Evolutionary conservation across 1,140 invertebrate genomes (phyloP).

Genomic region (Drosophila sp.): DNA sequence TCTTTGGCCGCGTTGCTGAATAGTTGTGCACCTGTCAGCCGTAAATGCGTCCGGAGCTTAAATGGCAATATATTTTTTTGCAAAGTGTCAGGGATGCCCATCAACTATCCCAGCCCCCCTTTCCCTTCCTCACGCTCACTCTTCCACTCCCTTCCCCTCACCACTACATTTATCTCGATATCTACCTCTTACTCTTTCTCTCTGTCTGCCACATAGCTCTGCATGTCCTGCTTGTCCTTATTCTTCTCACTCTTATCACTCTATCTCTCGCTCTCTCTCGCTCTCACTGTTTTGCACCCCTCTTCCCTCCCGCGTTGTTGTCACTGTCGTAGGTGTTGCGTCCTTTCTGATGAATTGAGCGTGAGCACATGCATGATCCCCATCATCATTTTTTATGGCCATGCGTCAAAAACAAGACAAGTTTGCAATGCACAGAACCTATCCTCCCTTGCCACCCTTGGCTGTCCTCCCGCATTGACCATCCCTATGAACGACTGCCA

Average conservation of each 20-base stretch:
- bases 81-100: slow-evolving; percentile 67
- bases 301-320: too few relatives aligned
- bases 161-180: background rate
- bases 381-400: slow-evolving; percentile 80
- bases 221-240: slow-evolving; percentile 7
- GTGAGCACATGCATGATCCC: slow-evolving; percentile 79
- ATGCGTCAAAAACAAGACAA: slow-evolving; percentile 74
- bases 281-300: background rate
- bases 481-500: slow-evolving; percentile 36
- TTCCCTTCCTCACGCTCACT: background rate
- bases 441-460: background rate
- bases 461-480: background rate
- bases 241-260: background rate
- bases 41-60: slow-evolving; percentile 76
- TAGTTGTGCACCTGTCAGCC: slow-evolving; percentile 59
- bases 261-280: background rate
- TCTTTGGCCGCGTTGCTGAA: background rate
- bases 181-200: background rate
- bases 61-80: slow-evolving; percentile 79
- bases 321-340: slow-evolving; percentile 58
- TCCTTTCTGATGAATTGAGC: slow-evolving; percentile 78
- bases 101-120: slow-evolving; percentile 48
- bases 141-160: background rate
- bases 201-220: background rate
- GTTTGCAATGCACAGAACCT: slow-evolving; percentile 26